These are phyloP conservation scores for Eutolmus rufibarbis DNA, from an alignment of 2,888 invertebrate species.

Conservation along the genomic window DNA sequence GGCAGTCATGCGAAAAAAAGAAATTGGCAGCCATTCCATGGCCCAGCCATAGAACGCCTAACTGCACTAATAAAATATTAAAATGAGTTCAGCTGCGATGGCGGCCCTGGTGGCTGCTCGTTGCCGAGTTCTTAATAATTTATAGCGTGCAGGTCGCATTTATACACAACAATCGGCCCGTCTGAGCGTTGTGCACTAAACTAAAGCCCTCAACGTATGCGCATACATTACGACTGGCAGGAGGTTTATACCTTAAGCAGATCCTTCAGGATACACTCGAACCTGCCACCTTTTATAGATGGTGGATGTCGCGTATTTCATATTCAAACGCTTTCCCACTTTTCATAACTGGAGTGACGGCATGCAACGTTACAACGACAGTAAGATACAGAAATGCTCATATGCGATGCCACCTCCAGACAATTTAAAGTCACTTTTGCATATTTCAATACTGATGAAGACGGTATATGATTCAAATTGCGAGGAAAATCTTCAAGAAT, in stretches of 20 bases:
- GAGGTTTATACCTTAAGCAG: background rate
- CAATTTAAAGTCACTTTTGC: background rate
- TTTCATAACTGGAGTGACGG: background rate
- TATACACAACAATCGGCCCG: background rate
- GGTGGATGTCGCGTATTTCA: background rate
- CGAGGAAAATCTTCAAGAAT: background rate
- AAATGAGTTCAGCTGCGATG: background rate
- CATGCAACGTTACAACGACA: background rate
- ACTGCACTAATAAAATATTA: background rate
- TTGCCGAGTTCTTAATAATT: background rate
- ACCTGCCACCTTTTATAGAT: background rate
- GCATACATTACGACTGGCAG: background rate
- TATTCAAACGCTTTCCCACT: background rate
- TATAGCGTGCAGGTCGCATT: background rate
- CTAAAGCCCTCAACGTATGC: constrained; percentile 17
- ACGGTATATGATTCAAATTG: background rate
- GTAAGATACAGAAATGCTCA: background rate
- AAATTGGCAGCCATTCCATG: background rate
- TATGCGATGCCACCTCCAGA: background rate
- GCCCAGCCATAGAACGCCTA: background rate
- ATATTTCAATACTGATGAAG: background rate
- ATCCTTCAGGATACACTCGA: background rate
- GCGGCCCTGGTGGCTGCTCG: background rate
- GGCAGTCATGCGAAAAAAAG: background rate
- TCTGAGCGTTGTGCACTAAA: background rate